These are phyloP conservation scores for Sarotherodon lohbergeri DNA, from an alignment of 2,113 vertebrate species.

Conservation along the genomic window DNA sequence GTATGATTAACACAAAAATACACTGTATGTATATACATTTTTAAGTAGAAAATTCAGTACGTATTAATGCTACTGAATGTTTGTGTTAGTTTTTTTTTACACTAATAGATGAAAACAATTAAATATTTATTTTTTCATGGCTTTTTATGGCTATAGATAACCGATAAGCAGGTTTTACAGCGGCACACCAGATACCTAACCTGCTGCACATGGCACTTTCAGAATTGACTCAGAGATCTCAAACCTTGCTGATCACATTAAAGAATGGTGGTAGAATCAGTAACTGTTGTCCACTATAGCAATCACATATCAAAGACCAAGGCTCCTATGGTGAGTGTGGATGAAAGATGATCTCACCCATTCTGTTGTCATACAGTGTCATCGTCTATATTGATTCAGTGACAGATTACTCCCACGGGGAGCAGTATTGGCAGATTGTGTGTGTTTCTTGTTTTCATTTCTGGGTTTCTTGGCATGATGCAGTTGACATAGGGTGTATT, in stretches of 20 bases:
- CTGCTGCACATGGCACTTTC: slow-evolving; percentile 17
- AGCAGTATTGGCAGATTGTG: slow-evolving; percentile 11
- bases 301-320: slow-evolving; percentile 3
- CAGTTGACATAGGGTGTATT: slow-evolving; percentile 55
- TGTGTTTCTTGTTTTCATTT: slow-evolving; percentile 51
- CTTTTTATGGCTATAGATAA: background rate
- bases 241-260: background rate
- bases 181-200: background rate
- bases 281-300: slow-evolving; percentile 12
- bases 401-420: slow-evolving; percentile 47
- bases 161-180: background rate
- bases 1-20: background rate
- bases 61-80: background rate
- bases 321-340: slow-evolving; percentile 18
- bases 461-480: slow-evolving; percentile 52
- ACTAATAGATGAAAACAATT: background rate
- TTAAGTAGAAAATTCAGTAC: background rate
- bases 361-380: slow-evolving; percentile 48
- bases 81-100: background rate
- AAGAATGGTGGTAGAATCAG: slow-evolving; percentile 22
- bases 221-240: background rate
- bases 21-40: background rate
- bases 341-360: slow-evolving; percentile 52
- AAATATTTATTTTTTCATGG: background rate
- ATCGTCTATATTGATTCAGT: slow-evolving; percentile 62